Evolutionary conservation across 2,113 vertebrate species (phyloP).

Genomic region (Marcusenius ussheri): DNA sequence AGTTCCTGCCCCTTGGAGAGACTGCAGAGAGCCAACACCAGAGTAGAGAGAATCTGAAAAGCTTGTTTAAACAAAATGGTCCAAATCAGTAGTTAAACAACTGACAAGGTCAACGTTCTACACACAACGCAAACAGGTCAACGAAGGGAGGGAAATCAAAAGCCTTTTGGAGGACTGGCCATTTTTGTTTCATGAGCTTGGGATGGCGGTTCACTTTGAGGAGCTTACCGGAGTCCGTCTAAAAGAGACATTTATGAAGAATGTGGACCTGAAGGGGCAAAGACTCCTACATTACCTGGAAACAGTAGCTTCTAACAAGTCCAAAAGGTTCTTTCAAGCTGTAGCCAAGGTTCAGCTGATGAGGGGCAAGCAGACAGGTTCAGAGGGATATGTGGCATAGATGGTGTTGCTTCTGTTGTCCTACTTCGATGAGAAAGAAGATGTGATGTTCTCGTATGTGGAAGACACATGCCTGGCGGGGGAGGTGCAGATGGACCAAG

Average conservation of each 20-base stretch:
- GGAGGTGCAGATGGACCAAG: too few species aligned
- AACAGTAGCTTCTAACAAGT: too few species aligned
- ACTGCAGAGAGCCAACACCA: slow-evolving; percentile 15
- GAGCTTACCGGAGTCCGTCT: slow-evolving; percentile 25
- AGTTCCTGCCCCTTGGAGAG: slow-evolving; percentile 12
- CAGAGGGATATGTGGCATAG: too few species aligned
- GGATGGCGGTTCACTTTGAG: slow-evolving; percentile 33
- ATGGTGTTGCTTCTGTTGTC: too few species aligned
- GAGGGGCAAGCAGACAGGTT: too few species aligned
- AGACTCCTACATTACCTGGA: too few species aligned
- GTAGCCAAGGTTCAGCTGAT: too few species aligned
- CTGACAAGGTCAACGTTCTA: slow-evolving; percentile 32
- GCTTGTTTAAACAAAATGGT: slow-evolving; percentile 24
- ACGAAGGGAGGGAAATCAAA: slow-evolving; percentile 30
- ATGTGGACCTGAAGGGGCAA: not conserved
- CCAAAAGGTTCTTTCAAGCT: too few species aligned
- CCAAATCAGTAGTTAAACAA: slow-evolving; percentile 31
- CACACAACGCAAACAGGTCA: slow-evolving; percentile 26
- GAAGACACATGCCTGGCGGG: too few species aligned
- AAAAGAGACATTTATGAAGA: slow-evolving; percentile 19
- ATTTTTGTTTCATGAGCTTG: slow-evolving; percentile 27
- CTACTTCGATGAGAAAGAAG: too few species aligned
- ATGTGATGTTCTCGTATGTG: too few species aligned
- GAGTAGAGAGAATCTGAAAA: slow-evolving; percentile 27
- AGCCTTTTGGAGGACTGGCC: slow-evolving; percentile 24